phyloP scores from a whole-genome alignment of 2,888 invertebrate species.

The Xestia ashworthii region DNA sequence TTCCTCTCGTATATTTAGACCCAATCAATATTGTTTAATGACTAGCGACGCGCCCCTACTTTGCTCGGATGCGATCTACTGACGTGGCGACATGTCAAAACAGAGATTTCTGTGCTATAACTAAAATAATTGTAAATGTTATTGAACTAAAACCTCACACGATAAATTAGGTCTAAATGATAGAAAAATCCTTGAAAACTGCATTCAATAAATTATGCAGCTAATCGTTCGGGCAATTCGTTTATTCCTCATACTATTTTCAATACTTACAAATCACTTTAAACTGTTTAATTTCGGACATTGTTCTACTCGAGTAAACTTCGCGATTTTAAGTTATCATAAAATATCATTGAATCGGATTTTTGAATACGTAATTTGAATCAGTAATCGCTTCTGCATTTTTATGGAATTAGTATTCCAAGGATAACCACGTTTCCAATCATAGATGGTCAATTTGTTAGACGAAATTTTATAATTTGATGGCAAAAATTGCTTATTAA shows the following conservation, averaged over 20 bases:
- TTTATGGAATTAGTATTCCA: conserved; percentile 37
- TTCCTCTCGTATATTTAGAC: background rate
- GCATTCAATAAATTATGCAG: no score
- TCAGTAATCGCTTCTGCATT: conserved; percentile 25
- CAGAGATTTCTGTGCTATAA: no score
- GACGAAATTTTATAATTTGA: conserved; percentile 3
- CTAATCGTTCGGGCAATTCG: background rate
- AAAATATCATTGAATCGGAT: conserved; percentile 36
- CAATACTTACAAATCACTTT: background rate
- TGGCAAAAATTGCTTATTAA: background rate
- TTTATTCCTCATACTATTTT: background rate
- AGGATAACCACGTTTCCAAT: conserved; percentile 26
- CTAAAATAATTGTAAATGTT: background rate
- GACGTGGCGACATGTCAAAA: background rate
- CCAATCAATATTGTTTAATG: background rate
- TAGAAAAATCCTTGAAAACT: background rate
- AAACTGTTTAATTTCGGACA: background rate
- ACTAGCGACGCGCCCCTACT: background rate
- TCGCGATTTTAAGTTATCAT: conserved; percentile 38
- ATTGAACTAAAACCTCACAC: background rate
- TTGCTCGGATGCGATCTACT: background rate
- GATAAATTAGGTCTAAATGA: background rate
- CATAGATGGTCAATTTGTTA: conserved; percentile 4
- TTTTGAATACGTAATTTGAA: conserved; percentile 41
- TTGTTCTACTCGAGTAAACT: background rate